Conservation (phyloP, 2,113 vertebrate species). For the Globicephala melas region DNA sequence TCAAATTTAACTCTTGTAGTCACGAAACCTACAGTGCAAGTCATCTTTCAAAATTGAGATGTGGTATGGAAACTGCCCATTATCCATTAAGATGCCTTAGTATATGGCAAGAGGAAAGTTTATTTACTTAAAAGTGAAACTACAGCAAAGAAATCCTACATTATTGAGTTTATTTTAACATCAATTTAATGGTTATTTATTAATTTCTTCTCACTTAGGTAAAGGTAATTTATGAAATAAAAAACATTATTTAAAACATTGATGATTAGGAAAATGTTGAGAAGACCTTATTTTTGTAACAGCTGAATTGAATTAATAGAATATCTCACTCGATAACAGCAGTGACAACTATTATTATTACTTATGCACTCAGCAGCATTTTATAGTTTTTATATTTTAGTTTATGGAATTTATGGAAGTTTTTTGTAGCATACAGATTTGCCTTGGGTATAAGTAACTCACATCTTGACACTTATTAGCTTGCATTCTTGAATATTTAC, state of each 20-base stretch:
- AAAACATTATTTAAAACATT: neutral
- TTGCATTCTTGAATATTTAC: neutral
- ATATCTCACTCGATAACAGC: neutral
- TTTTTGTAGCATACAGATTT: neutral
- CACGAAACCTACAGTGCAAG: neutral
- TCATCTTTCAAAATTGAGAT: slow-evolving; percentile 31
- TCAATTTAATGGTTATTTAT: neutral
- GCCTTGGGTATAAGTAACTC: neutral
- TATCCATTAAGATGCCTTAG: neutral
- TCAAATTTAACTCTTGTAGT: slow-evolving; percentile 32
- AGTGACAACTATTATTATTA: neutral
- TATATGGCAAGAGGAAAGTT: neutral
- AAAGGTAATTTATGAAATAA: neutral
- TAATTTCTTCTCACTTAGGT: neutral
- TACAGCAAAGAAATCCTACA: neutral
- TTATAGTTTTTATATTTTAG: neutral
- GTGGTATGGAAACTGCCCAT: slow-evolving; percentile 24
- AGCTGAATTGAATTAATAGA: neutral
- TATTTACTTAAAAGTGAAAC: neutral
- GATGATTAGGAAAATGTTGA: neutral
- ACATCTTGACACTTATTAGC: neutral
- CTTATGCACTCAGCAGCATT: neutral
- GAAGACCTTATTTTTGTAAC: neutral
- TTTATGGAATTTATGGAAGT: neutral
- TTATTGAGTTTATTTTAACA: neutral